Conservation (phyloP, 2,113 vertebrate genomes). For the Carassius auratus region DNA sequence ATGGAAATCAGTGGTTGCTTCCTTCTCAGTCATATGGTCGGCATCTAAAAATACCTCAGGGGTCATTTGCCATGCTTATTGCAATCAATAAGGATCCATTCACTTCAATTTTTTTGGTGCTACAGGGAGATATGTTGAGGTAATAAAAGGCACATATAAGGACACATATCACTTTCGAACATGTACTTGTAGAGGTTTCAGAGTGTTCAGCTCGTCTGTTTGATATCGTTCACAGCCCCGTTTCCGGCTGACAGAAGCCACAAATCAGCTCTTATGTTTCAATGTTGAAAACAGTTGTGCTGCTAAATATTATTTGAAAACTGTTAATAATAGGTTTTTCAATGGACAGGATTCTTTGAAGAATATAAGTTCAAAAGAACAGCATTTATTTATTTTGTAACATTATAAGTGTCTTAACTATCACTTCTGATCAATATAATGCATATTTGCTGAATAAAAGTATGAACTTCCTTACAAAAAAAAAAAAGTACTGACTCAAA, state of each 20-base stretch:
- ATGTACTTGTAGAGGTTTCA: neutral
- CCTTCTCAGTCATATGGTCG: slow-evolving; percentile 64
- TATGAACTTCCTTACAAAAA: neutral
- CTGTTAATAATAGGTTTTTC: neutral
- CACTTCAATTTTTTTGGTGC: slow-evolving; percentile 30
- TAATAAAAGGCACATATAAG: neutral
- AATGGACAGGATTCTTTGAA: too few relatives aligned
- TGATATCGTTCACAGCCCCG: neutral
- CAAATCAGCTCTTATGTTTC: neutral
- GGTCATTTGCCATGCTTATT: slow-evolving; percentile 74
- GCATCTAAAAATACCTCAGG: slow-evolving; percentile 75
- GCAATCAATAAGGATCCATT: slow-evolving; percentile 68
- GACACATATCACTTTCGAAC: slow-evolving; percentile 4
- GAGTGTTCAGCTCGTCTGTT: neutral
- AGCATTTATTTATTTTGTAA: too few relatives aligned
- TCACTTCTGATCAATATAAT: neutral
- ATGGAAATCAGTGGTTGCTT: slow-evolving; percentile 65
- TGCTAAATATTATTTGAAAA: too few relatives aligned
- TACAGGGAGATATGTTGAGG: neutral
- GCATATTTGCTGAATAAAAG: neutral
- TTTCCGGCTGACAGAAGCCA: neutral
- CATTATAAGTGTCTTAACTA: neutral
- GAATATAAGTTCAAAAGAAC: too few relatives aligned
- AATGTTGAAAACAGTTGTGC: neutral
- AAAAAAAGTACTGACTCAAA: neutral